phyloP scores from a whole-genome alignment of 2,888 invertebrate genomes.

The Diabrotica balteata region DNA sequence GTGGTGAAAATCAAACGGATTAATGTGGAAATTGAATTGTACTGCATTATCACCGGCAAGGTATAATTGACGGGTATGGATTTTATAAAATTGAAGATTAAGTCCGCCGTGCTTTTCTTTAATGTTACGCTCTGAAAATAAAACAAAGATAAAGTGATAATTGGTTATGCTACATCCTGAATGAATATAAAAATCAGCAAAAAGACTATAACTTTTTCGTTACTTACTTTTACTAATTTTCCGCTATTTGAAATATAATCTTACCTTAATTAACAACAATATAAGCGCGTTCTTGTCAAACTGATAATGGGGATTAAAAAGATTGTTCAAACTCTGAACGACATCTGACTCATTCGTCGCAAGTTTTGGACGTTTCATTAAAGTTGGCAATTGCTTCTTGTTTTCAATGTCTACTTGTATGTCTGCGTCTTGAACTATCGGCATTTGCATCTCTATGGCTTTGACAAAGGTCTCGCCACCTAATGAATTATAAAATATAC shows the following conservation, averaged over 20 bases:
- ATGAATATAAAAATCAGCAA: no score
- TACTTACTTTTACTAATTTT: no score
- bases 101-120: conserved; percentile 40
- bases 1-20: conserved; percentile 52
- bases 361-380: conserved; percentile 36
- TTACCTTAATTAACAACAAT: conserved; percentile 54
- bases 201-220: no score
- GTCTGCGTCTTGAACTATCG: conserved; percentile 57
- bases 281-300: conserved; percentile 53
- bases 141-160: conserved; percentile 11
- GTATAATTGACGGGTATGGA: conserved; percentile 47
- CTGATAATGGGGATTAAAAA: conserved; percentile 50
- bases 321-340: conserved; percentile 43
- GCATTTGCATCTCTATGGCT: conserved; percentile 73
- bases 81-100: conserved; percentile 51
- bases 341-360: conserved; percentile 40
- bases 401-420: conserved; percentile 48
- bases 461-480: conserved; percentile 87
- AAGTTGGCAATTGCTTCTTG: conserved; percentile 47
- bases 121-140: conserved; percentile 48
- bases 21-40: conserved; percentile 49
- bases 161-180: no score
- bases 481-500: conserved; percentile 37
- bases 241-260: neutral
- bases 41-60: conserved; percentile 43